phyloP scores from a whole-genome alignment of 2,113 vertebrate genomes.

The Aldabrachelys gigantea region DNA sequence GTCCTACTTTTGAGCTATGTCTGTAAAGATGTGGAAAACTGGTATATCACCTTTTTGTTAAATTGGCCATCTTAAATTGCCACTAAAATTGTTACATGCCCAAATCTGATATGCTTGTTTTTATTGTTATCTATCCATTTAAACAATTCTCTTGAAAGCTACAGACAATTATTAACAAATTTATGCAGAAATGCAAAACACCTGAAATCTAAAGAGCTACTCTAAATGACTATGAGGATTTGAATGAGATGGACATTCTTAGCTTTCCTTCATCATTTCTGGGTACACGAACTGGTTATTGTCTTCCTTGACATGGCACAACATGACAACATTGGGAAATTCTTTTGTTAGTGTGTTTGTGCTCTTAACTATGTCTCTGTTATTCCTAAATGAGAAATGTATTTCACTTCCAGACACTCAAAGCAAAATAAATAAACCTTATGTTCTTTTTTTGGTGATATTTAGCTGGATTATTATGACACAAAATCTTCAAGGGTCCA shows the following conservation, averaged over 20 bases:
- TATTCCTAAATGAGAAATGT: background rate
- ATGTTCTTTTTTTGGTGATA: background rate
- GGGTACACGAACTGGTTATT: background rate
- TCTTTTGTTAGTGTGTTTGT: background rate
- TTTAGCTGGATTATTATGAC: background rate
- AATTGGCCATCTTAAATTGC: background rate
- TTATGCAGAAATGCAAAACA: background rate
- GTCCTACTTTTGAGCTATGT: background rate
- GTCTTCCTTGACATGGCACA: background rate
- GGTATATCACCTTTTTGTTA: background rate
- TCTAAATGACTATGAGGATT: background rate
- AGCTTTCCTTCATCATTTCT: background rate
- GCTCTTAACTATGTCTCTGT: background rate
- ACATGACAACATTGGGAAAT: background rate
- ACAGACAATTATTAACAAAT: background rate
- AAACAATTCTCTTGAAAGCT: background rate
- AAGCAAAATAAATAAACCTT: background rate
- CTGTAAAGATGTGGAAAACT: background rate
- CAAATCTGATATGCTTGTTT: background rate
- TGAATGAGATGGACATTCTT: background rate
- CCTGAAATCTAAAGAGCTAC: background rate
- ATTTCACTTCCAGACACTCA: background rate
- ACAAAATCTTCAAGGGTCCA: background rate
- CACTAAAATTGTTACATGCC: background rate
- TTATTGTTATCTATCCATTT: background rate